These are phyloP conservation scores for Cordilura impudica DNA, from an alignment of 2,888 invertebrate species.

Conservation along the genomic window DNA sequence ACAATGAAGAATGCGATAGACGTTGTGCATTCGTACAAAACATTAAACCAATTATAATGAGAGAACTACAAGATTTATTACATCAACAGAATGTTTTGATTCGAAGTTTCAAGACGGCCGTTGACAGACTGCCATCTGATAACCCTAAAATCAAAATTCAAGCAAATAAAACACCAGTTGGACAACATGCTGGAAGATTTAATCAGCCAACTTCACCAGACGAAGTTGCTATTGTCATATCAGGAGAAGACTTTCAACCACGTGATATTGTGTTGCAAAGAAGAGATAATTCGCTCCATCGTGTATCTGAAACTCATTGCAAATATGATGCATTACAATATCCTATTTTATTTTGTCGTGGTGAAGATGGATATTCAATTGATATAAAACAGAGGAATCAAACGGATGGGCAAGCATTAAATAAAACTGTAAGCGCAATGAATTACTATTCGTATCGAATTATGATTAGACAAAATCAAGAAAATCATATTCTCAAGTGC, in stretches of 20 bases:
- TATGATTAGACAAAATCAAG: not conserved
- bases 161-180: not conserved
- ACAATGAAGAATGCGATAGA: not conserved
- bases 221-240: constrained; percentile 12
- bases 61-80: not conserved
- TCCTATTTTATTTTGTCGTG: constrained; percentile 15
- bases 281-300: constrained; percentile 6
- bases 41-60: not conserved
- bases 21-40: not conserved
- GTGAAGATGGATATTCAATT: constrained; percentile 15
- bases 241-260: constrained; percentile 8
- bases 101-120: not conserved
- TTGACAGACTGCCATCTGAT: not conserved
- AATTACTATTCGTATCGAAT: constrained; percentile 10
- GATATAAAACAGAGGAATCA: not conserved
- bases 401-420: not conserved
- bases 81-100: not conserved
- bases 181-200: not conserved
- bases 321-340: constrained; percentile 22
- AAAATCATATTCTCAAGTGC: constrained; percentile 3
- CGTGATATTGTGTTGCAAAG: constrained; percentile 11
- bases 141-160: not conserved
- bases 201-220: constrained; percentile 3
- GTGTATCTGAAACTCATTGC: constrained; percentile 12
- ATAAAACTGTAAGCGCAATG: not conserved